Percentiles rank a stretch among this genome's conserved stretches.
Conservation (phyloP, 1,140 invertebrate species). For the Bursaphelenchus mucronatus region DNA sequence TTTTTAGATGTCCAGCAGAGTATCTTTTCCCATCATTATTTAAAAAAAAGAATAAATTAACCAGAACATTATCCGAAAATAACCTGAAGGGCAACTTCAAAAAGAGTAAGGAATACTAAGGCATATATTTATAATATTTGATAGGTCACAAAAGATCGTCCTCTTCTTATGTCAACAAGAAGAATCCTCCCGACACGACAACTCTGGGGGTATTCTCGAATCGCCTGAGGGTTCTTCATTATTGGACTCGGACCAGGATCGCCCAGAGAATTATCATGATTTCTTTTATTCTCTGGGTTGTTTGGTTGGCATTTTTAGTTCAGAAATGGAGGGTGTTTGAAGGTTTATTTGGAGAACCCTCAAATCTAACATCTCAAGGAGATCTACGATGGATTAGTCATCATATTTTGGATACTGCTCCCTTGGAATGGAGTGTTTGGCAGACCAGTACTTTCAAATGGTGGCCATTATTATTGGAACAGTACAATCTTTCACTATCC, state of each 20-base stretch:
- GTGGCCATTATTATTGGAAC: conserved; percentile 48
- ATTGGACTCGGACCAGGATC: conserved; percentile 38
- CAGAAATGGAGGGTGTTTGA: conserved; percentile 44
- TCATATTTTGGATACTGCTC: conserved; percentile 45
- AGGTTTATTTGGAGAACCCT: not conserved
- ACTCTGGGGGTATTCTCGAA: conserved; percentile 23
- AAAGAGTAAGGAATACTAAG: conserved; percentile 7
- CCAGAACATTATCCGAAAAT: conserved; percentile 21
- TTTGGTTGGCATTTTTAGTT: conserved; percentile 47
- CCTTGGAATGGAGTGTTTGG: conserved; percentile 45
- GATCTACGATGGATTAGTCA: conserved; percentile 40
- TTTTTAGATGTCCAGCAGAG: conserved; percentile 42
- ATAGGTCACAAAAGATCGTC: too few relatives aligned
- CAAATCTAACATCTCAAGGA: conserved; percentile 12
- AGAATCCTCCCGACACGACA: too few relatives aligned
- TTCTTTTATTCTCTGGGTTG: conserved; percentile 40
- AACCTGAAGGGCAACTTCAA: conserved; percentile 5
- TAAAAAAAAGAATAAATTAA: conserved; percentile 23
- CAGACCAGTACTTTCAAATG: conserved; percentile 48
- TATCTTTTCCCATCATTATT: conserved; percentile 44
- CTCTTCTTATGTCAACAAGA: too few relatives aligned
- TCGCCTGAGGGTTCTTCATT: conserved; percentile 38
- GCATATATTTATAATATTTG: conserved; percentile 14
- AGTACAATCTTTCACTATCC: conserved; percentile 52
- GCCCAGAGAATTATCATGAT: conserved; percentile 42